These are phyloP conservation scores for Ophion ventricosus DNA, from an alignment of 2,888 invertebrate genomes.

Conservation along the genomic window DNA sequence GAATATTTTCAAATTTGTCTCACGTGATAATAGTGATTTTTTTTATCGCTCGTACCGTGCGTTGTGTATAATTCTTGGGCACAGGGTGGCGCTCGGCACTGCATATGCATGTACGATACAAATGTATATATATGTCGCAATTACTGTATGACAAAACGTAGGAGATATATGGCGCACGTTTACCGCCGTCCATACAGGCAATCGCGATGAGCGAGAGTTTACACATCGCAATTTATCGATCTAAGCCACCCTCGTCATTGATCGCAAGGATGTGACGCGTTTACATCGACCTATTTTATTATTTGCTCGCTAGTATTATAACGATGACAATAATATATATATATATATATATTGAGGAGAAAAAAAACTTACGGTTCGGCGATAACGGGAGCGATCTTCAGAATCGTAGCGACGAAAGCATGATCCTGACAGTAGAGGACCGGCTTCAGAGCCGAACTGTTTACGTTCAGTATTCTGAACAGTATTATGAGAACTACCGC, in stretches of 20 bases:
- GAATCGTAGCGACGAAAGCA: constrained; percentile 90
- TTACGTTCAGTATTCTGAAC: constrained; percentile 93
- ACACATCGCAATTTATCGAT: constrained; percentile 49
- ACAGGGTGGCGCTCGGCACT: background rate
- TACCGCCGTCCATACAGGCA: background rate
- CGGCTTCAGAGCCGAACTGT: constrained; percentile 92
- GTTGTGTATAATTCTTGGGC: background rate
- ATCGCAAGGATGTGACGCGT: background rate
- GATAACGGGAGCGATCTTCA: constrained; percentile 91
- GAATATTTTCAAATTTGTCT: background rate
- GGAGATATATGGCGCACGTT: background rate
- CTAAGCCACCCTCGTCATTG: constrained; percentile 48
- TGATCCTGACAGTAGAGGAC: constrained; percentile 90
- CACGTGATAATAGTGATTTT: background rate
- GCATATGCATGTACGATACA: background rate
- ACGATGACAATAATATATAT: background rate
- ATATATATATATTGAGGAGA: background rate
- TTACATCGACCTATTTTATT: background rate
- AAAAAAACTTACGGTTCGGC: constrained; percentile 91
- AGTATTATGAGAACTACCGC: constrained; percentile 93
- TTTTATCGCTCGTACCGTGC: background rate
- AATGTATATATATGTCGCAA: background rate
- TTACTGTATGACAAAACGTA: background rate
- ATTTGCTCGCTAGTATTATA: background rate
- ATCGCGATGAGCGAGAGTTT: background rate